Evolutionary conservation across 2,797 vertebrate genomes (phyloP).

Genomic region (Pampus argenteus): DNA sequence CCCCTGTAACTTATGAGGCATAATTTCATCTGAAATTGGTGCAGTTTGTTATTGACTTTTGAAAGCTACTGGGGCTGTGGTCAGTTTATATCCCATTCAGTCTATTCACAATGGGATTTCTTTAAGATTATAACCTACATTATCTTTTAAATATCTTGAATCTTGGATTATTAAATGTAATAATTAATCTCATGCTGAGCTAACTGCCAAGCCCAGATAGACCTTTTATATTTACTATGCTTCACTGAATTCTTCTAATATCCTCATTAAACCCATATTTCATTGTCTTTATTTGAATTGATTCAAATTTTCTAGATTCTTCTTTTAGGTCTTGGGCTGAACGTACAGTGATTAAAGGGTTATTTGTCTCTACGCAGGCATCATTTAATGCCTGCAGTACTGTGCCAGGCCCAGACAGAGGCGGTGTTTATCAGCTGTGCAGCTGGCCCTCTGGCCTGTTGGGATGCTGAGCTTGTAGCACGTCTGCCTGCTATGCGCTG

Average conservation of each 20-base stretch:
- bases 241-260: not conserved
- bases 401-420: constrained; percentile 75
- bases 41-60: not conserved
- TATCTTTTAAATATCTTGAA: no score
- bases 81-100: not conserved
- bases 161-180: not conserved
- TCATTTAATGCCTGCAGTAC: constrained; percentile 61
- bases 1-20: not conserved
- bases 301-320: not conserved
- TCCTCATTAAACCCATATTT: not conserved
- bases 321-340: not conserved
- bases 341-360: constrained; percentile 19
- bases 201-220: not conserved
- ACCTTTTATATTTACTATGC: not conserved
- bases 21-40: not conserved
- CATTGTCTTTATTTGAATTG: no score
- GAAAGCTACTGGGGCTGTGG: not conserved
- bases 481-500: constrained; percentile 53
- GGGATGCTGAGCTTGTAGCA: constrained; percentile 81
- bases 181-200: not conserved
- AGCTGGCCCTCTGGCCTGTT: constrained; percentile 73
- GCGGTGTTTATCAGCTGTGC: constrained; percentile 71
- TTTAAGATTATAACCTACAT: not conserved
- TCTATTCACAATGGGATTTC: not conserved
- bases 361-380: constrained; percentile 12